Base-by-base conservation (phyloP, 2,797 vertebrate genomes). In the Psittacula derbiana region DNA sequence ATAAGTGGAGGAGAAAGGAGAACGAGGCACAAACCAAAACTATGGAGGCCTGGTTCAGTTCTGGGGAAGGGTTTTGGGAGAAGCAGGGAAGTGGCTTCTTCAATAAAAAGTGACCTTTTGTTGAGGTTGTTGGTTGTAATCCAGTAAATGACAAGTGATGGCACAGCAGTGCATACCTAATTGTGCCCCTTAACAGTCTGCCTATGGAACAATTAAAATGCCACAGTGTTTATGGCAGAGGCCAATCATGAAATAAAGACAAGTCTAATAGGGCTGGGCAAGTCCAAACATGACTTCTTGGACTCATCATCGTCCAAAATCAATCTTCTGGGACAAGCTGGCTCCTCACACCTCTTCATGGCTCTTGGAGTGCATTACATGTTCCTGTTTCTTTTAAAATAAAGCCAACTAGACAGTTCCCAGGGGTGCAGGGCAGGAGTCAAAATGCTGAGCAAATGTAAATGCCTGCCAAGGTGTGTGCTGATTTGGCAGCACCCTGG, bases 361-460 rank as follows among this genome's bases (percentile, higher is more conserved):
- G 41, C 49, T 88, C 65, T 86, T 83, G 69, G 52, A 96, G 36
- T 83, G 43, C 18, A 5, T 74, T 67, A 76, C 44, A 49, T 82
- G 85, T 90, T 61, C 79, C 69, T 61, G 24, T 65, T 94, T 79
- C 81, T 83, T 94, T 88, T 87, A 80, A 88, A 96, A 74, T 40
- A 65, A 88, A 78, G 69, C 79, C 91, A 94, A 14, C n/a, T 49
- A 90, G 69, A 60, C 61, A 33, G 44, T 33, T 83, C 87, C 69
- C 91, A 85, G 72, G 53, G 74, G 95, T 78, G 41, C 72, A 80
- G 52, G 60, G 75, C 31, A 57, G 30, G 23, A 94, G 33, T 78
- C 75, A 89, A 96, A 94, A 91, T 92, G 89, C 93, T 95, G 91
- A 96, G 79, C 82, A 95, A 83, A 91, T 3, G 30, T 41, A 91